Evolutionary conservation across 2,113 vertebrate species (phyloP).

Genomic region (Catagonus wagneri): DNA sequence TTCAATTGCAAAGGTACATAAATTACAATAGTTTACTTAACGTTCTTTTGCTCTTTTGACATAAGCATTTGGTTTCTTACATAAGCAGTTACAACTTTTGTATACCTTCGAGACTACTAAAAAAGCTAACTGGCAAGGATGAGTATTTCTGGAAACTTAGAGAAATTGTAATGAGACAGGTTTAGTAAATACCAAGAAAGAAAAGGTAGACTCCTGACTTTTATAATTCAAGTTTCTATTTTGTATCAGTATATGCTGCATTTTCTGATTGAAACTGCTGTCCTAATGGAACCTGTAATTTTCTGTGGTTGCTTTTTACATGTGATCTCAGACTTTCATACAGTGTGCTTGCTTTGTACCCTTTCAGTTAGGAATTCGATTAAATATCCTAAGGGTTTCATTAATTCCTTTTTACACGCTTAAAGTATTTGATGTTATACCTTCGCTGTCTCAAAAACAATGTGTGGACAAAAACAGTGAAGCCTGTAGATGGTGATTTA

Average conservation of each 20-base stretch:
- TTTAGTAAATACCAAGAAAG: conserved; percentile 68
- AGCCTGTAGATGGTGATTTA: conserved; percentile 77
- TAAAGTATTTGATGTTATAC: conserved; percentile 33
- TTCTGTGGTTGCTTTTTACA: conserved; percentile 79
- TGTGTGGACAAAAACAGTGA: conserved; percentile 74
- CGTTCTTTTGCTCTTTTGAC: conserved; percentile 64
- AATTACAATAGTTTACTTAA: conserved; percentile 57
- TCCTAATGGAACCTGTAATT: conserved; percentile 73
- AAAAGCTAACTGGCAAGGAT: conserved; percentile 39
- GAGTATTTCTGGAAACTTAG: conserved; percentile 74
- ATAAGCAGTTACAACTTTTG: conserved; percentile 71
- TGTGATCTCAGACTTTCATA: conserved; percentile 79
- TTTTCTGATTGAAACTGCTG: conserved; percentile 83
- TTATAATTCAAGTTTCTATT: conserved; percentile 86
- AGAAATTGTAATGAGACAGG: conserved; percentile 65
- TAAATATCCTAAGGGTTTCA: conserved; percentile 63
- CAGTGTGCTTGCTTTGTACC: conserved; percentile 17
- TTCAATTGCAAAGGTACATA: conserved; percentile 50
- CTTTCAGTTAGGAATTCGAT: conserved; percentile 70
- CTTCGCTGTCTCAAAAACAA: conserved; percentile 65
- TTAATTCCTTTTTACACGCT: conserved; percentile 58
- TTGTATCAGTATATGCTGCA: conserved; percentile 82
- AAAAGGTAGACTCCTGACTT: conserved; percentile 81
- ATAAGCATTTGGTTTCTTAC: conserved; percentile 71
- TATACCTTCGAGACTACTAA: conserved; percentile 26